phyloP scores from a whole-genome alignment of 1,140 invertebrate genomes.

The Drosophila eugracilis region DNA sequence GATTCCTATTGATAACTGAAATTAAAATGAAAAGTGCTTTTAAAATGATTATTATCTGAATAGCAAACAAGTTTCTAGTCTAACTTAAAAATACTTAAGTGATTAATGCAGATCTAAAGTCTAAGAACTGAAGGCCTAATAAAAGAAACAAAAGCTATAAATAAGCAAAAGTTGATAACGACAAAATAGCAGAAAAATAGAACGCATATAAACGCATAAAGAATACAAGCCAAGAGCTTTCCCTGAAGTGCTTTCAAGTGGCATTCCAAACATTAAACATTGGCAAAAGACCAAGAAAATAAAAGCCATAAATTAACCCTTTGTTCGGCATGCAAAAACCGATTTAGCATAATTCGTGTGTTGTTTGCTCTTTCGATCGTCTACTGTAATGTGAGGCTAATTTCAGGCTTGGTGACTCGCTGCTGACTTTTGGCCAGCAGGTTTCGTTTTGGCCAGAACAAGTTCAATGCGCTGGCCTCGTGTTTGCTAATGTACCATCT shows the following conservation, averaged over 20 bases:
- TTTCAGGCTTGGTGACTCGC: constrained; percentile 4
- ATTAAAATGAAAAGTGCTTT: too few species aligned
- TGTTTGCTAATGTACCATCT: constrained; percentile 19
- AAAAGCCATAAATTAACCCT: background rate
- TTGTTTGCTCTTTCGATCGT: constrained; percentile 29
- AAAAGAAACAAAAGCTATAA: background rate
- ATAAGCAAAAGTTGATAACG: background rate
- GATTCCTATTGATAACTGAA: too few species aligned
- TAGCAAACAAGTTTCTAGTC: too few species aligned
- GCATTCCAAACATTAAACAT: background rate
- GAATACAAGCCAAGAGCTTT: background rate
- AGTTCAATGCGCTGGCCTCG: constrained; percentile 54
- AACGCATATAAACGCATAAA: background rate
- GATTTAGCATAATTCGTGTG: constrained; percentile 1
- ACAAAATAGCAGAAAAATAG: background rate
- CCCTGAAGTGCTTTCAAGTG: background rate
- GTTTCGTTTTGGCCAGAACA: constrained; percentile 50
- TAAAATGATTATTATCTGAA: too few species aligned
- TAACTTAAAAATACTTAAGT: too few species aligned
- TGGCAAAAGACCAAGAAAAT: background rate
- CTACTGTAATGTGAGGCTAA: constrained; percentile 35
- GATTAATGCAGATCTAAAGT: too few species aligned
- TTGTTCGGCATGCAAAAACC: constrained; percentile 2
- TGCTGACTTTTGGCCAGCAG: constrained; percentile 37
- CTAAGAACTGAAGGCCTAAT: background rate